A percentile compares a stretch with the other conserved stretches of the same genome.
These are phyloP conservation scores for Caenorhabditis zanzibari DNA, from an alignment of 2,888 invertebrate genomes.

Conservation along the genomic window DNA sequence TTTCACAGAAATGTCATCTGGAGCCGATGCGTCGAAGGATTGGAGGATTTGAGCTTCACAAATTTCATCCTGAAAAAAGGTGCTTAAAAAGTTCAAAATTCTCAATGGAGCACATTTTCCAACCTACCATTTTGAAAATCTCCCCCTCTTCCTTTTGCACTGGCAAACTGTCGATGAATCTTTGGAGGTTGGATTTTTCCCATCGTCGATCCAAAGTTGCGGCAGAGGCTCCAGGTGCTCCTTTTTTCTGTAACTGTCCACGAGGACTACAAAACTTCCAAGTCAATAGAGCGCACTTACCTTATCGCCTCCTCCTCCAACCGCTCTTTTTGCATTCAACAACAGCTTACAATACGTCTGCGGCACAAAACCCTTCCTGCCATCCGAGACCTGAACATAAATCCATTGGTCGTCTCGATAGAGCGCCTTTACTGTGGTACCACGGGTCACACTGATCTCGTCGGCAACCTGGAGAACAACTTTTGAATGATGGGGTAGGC, in stretches of 20 bases:
- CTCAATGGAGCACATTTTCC: background rate
- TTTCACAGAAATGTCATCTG: constrained; percentile 52
- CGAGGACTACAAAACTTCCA: background rate
- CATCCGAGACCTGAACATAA: constrained; percentile 68
- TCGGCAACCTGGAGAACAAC: constrained; percentile 62
- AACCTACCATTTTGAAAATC: constrained; percentile 51
- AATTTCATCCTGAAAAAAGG: constrained; percentile 40
- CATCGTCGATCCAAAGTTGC: constrained; percentile 61
- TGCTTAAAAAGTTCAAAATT: background rate
- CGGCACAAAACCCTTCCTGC: constrained; percentile 69
- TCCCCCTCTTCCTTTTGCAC: constrained; percentile 69
- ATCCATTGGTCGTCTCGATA: constrained; percentile 74
- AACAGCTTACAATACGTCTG: constrained; percentile 62
- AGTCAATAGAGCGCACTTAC: background rate
- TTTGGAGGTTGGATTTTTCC: constrained; percentile 71
- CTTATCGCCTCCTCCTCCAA: background rate
- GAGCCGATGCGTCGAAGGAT: constrained; percentile 16
- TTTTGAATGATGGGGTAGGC: too few relatives aligned
- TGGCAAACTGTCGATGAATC: constrained; percentile 72
- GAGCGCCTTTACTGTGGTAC: constrained; percentile 63
- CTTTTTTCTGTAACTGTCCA: constrained; percentile 38
- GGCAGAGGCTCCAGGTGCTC: background rate
- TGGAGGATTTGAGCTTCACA: constrained; percentile 38
- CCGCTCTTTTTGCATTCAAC: constrained; percentile 1
- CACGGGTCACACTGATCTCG: constrained; percentile 62